Conservation (phyloP, 2,888 invertebrate species). For the Eupithecia subfuscata region DNA sequence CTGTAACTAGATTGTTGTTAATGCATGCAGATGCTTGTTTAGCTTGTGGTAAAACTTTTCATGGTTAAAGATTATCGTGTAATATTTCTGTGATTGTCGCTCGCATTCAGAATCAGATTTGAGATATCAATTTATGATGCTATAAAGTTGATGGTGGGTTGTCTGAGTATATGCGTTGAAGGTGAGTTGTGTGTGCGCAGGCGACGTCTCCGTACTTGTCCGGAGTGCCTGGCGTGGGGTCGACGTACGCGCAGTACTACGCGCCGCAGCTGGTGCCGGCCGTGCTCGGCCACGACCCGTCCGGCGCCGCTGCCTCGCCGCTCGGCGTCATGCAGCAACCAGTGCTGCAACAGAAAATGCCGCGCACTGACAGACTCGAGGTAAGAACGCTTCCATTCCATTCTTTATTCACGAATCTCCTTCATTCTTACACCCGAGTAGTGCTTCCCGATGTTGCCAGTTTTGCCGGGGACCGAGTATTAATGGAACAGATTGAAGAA, state of each 20-base stretch:
- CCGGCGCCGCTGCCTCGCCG: slow-evolving; percentile 90
- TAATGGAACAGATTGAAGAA: not conserved
- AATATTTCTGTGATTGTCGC: slow-evolving; percentile 15
- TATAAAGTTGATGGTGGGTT: not conserved
- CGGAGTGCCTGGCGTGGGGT: slow-evolving; percentile 94
- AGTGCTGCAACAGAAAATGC: slow-evolving; percentile 96
- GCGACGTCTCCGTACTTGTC: slow-evolving; percentile 96
- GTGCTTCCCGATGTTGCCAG: slow-evolving; percentile 71
- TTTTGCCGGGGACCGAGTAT: slow-evolving; percentile 68
- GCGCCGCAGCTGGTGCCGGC: slow-evolving; percentile 95
- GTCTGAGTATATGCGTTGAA: slow-evolving; percentile 27
- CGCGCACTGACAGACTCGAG: slow-evolving; percentile 97
- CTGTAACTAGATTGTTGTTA: slow-evolving; percentile 55
- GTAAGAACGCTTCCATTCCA: slow-evolving; percentile 84
- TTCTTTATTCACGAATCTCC: slow-evolving; percentile 39
- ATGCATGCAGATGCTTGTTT: slow-evolving; percentile 75
- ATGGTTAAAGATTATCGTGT: slow-evolving; percentile 11
- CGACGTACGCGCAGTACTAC: slow-evolving; percentile 96
- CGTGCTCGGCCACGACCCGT: slow-evolving; percentile 94
- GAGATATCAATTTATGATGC: slow-evolving; percentile 18
- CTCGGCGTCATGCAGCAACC: slow-evolving; percentile 94
- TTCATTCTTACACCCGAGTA: slow-evolving; percentile 59
- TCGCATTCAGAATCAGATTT: slow-evolving; percentile 27
- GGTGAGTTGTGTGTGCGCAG: slow-evolving; percentile 74
- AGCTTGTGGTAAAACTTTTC: slow-evolving; percentile 50